Conservation (phyloP, 2,797 vertebrate genomes). For the Molossus alvarezi region DNA sequence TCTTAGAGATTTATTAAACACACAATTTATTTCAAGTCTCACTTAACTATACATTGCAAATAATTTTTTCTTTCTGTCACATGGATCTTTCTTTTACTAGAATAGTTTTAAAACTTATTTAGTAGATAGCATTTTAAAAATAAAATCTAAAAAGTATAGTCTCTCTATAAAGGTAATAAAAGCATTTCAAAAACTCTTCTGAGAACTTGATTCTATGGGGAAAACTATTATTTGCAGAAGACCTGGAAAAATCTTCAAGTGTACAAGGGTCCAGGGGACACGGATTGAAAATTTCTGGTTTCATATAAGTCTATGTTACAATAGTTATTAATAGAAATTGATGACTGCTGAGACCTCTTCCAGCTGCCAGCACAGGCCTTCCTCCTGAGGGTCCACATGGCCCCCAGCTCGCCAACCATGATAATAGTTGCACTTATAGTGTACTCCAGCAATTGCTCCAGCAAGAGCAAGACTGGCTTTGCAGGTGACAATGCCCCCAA, state of each 20-base stretch:
- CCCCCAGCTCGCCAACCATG: too few species aligned
- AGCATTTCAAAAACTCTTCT: neutral
- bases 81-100: neutral
- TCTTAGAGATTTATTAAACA: neutral
- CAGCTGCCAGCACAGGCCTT: too few species aligned
- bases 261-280: neutral
- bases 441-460: too few species aligned
- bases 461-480: too few species aligned
- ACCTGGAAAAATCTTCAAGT: neutral
- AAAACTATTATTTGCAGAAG: neutral
- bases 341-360: too few species aligned
- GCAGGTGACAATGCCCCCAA: too few species aligned
- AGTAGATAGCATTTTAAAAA: neutral
- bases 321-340: neutral
- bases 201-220: neutral
- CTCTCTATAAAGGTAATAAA: neutral
- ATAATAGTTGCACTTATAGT: too few species aligned
- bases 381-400: too few species aligned
- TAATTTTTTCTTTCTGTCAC: neutral
- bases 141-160: neutral
- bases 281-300: neutral
- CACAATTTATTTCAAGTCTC: neutral
- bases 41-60: neutral
- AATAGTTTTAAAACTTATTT: conserved; percentile 8
- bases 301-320: conserved; percentile 3